These are phyloP conservation scores for Tokudaia tokunoshimensis DNA, from an alignment of 2,797 vertebrate genomes.

Conservation along the genomic window DNA sequence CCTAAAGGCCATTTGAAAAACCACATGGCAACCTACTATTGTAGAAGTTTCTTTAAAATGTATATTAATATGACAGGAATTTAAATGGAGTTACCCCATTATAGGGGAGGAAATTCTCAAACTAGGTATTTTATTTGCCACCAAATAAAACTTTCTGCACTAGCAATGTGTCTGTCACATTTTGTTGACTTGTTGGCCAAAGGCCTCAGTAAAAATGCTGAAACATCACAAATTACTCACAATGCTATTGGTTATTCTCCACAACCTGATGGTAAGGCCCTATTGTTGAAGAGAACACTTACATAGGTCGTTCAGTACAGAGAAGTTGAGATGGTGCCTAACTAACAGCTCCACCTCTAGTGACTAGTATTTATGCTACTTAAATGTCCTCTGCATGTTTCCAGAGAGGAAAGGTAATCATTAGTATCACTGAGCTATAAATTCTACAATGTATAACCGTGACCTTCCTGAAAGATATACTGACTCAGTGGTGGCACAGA, in stretches of 20 bases:
- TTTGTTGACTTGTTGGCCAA: background rate
- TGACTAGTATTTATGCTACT: background rate
- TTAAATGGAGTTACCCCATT: background rate
- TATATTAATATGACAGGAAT: background rate
- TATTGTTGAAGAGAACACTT: background rate
- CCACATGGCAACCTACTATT: background rate
- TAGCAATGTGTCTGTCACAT: background rate
- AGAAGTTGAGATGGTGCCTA: background rate
- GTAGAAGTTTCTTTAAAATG: background rate
- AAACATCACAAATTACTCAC: background rate
- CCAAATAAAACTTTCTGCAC: background rate
- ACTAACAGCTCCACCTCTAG: background rate
- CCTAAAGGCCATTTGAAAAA: background rate
- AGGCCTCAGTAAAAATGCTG: background rate
- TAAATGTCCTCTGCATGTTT: background rate
- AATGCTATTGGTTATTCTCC: background rate
- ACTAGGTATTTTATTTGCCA: too few species aligned
- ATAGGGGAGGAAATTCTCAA: background rate
- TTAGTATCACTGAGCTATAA: background rate
- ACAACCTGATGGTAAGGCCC: background rate
- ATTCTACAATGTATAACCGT: background rate
- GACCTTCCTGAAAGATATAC: background rate
- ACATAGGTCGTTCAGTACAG: background rate
- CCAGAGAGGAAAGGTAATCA: background rate
- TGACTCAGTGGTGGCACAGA: background rate